Percentiles rank a stretch among this genome's conserved stretches.
Evolutionary conservation across 2,797 vertebrate genomes (phyloP).

Genomic region (Manis javanica): DNA sequence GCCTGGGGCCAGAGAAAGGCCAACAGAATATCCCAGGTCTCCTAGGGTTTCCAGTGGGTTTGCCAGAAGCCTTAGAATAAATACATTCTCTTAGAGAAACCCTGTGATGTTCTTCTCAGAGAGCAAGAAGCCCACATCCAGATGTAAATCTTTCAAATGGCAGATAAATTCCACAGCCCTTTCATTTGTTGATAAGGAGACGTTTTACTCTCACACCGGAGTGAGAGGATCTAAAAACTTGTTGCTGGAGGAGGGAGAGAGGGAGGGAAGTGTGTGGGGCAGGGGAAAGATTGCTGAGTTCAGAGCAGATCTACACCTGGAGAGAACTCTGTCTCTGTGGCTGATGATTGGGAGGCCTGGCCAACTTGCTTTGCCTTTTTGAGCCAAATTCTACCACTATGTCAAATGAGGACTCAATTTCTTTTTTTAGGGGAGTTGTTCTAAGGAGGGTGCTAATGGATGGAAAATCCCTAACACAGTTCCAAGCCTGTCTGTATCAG

Average conservation of each 20-base stretch:
- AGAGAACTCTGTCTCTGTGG: background rate
- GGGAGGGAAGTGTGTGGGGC: background rate
- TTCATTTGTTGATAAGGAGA: background rate
- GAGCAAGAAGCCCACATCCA: background rate
- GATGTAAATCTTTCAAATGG: constrained; percentile 26
- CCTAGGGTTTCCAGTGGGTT: background rate
- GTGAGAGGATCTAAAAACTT: background rate
- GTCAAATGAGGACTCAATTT: background rate
- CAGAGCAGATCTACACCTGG: background rate
- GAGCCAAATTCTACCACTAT: background rate
- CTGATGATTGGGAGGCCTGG: background rate
- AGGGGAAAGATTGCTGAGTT: background rate
- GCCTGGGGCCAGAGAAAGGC: background rate
- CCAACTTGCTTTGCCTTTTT: background rate
- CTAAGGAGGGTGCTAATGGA: background rate
- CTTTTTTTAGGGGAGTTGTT: background rate
- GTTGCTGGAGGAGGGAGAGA: background rate
- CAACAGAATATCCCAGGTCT: background rate
- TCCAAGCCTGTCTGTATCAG: background rate
- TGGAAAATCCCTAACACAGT: background rate
- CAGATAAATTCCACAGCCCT: background rate
- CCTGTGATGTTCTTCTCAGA: background rate
- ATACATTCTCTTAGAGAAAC: background rate
- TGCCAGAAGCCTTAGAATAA: background rate
- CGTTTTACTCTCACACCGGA: background rate